Evolutionary conservation across 2,797 vertebrate genomes (phyloP), one percentile per base, ranked within the genome.

Genomic region (Schizothorax lantsangensis): DNA sequence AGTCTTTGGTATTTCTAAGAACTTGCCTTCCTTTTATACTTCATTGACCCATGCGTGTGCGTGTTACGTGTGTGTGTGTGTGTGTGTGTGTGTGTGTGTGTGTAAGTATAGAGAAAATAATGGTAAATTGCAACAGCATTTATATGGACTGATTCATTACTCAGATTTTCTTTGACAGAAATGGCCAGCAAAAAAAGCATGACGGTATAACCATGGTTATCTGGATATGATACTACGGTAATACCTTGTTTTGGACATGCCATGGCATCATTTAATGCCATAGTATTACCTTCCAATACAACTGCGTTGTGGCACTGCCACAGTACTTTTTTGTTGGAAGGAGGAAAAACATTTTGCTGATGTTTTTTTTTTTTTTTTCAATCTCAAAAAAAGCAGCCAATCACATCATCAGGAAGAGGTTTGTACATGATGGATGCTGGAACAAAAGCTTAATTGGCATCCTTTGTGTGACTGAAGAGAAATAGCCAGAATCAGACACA

Each of bases 391-490:
- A 17, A 52, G 15, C 54, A 62, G 59, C 40, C 40, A 47, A 83
- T 43, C 49, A 43, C 23, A 19, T 40, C 36, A 73, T 73, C 81
- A 43, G 52, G 45, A 66, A 59, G 45, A 36, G 81, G 57, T 75
- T 64, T 23, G 26, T 52, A 49, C 43, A 79, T 69, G 74, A 68
- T 79, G 57, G n/a, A 75, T 69, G 38, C 69, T 33, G 78, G 54
- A 66, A 75, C 57, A 87, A 57, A 75, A 83, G 79, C 26, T 33
- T 87, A 78, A 87, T 79, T 71, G 74, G 49, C 36, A 83, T 52
- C 45, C n/a, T 85, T 71, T 79, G 84, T 79, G 75, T 21, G 64
- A 85, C 64, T 57, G 64, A 26, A 54, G 64, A 59, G 49, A 79
- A 71, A n/a, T 36, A 69, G 36, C 36, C 23, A 69, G 47, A 79